Conservation (phyloP, 2,888 invertebrate species). For the Agrotis segetum region DNA sequence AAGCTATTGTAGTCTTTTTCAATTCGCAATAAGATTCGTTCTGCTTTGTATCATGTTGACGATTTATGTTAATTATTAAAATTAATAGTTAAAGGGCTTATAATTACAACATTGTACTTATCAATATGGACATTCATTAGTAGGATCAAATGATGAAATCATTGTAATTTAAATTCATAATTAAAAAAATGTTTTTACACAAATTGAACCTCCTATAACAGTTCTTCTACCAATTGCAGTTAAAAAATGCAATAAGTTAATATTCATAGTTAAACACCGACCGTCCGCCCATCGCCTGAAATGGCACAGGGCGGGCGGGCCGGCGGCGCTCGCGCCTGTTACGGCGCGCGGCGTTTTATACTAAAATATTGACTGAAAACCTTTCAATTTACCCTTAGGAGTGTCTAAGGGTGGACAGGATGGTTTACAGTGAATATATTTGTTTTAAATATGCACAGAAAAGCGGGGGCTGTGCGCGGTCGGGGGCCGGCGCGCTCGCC, state of each 20-base stretch:
- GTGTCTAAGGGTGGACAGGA: conserved; percentile 52
- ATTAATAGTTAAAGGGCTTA: neutral
- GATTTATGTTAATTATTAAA: neutral
- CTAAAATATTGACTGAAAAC: conserved; percentile 54
- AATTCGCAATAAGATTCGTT: conserved; percentile 25
- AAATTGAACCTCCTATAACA: too few relatives aligned
- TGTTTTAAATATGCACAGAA: conserved; percentile 60
- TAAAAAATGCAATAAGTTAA: conserved; percentile 28
- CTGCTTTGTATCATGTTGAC: conserved; percentile 3
- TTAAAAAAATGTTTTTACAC: too few relatives aligned
- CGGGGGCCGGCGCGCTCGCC: conserved; percentile 78
- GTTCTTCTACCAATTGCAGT: conserved; percentile 25
- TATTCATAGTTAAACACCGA: conserved; percentile 47
- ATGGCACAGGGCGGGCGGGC: conserved; percentile 75
- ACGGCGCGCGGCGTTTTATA: conserved; percentile 64
- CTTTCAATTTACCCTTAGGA: conserved; percentile 47
- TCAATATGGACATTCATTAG: too few relatives aligned
- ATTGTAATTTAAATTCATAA: too few relatives aligned
- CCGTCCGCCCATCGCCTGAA: conserved; percentile 78
- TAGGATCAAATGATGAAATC: neutral
- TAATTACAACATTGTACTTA: neutral
- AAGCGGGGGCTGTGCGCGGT: conserved; percentile 58
- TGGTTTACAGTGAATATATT: conserved; percentile 41
- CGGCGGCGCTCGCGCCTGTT: conserved; percentile 63
- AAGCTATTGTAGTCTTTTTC: conserved; percentile 43